Evolutionary conservation across 2,888 invertebrate species (phyloP), one percentile per base, ranked within the genome.

Genomic region (Amorpha juglandis): DNA sequence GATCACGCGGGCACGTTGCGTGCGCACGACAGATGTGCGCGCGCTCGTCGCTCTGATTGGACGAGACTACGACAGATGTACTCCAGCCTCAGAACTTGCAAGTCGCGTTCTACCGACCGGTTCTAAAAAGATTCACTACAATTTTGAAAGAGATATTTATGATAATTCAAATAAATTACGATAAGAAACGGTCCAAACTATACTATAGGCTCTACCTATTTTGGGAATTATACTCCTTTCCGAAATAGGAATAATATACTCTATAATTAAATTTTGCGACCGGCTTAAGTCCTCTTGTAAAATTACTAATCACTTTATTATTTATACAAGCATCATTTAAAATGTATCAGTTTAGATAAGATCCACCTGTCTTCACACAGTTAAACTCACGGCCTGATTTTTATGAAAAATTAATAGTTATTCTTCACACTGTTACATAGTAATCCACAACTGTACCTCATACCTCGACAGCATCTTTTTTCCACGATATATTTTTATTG

Each of bases 11-110:
- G 82, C 78, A 80, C 79, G 77, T 77, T 75, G 74, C 69, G 74
- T 73, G 76, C 78, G 76, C 74, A 78, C 79, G 82, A 85, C 92
- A 92, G 92, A 90, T 92, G 92, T 87, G 84, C 82, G 82, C 75
- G 67, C 50, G 80, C 83, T 82, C 84, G 81, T 79, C 83, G 76
- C 77, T 71, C 82, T 86, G 85, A 92, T 92, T 91, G 91, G 92
- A 73, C 75, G 77, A 70, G 42, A 69, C 69, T 63, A 63, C 82
- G 82, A 83, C 91, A 92, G 91, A 90, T 92, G 91, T 80, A 81
- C 78, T 77, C 67, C 71, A 71, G 58, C 12, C 58, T 58, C 66
- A 58, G 38, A 58, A 42, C 58, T 16, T 58, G 58, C 42, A 38
- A 42, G 58, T 38, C 42, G 38, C 19, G 58, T 19, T 70, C 68